Conservation (phyloP, 2,113 vertebrate genomes). For the Colaptes auratus region DNA sequence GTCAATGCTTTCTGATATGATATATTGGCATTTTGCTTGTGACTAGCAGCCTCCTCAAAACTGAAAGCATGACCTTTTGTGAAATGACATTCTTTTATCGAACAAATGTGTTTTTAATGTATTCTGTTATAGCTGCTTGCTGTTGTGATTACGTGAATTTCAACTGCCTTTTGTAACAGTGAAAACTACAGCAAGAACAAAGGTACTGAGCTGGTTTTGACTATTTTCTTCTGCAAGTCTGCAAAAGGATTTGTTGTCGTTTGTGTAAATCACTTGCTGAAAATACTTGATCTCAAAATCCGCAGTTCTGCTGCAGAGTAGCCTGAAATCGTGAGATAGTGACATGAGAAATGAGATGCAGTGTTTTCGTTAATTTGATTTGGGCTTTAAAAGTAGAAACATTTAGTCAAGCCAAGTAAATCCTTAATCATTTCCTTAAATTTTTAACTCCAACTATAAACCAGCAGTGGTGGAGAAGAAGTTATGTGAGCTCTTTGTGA, state of each 20-base stretch:
- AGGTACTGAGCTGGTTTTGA: neutral
- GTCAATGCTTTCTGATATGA: constrained; percentile 5
- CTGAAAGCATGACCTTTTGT: constrained; percentile 52
- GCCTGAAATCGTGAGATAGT: neutral
- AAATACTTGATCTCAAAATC: neutral
- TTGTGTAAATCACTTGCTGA: neutral
- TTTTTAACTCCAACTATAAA: neutral
- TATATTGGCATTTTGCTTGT: constrained; percentile 46
- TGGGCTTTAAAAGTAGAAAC: neutral
- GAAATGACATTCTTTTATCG: constrained; percentile 50
- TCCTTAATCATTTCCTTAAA: neutral
- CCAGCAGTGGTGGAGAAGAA: neutral
- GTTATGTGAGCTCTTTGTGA: neutral
- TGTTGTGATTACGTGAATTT: neutral
- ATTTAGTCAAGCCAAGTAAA: neutral
- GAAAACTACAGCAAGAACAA: neutral
- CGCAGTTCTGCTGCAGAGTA: neutral
- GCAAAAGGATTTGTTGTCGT: neutral
- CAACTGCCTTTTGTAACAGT: constrained; percentile 6
- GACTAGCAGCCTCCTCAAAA: constrained; percentile 28
- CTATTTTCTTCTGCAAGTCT: neutral
- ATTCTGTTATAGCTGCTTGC: constrained; percentile 47
- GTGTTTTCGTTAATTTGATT: neutral
- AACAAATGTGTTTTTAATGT: constrained; percentile 43
- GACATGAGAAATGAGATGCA: neutral